Conservation (phyloP, 1,140 invertebrate species). For the Colletes gigas region DNA sequence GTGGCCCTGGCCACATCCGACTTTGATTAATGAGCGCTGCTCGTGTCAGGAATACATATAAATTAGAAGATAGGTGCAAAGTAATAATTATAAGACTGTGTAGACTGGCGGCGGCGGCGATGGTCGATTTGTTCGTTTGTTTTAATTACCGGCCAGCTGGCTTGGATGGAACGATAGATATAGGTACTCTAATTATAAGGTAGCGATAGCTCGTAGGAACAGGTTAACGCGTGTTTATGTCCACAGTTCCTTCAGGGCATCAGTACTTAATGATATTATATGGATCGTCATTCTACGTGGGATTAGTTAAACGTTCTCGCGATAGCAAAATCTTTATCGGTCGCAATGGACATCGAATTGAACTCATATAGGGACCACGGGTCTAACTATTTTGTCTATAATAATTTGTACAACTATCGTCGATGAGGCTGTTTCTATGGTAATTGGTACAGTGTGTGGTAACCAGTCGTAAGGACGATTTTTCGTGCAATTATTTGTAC, state of each 20-base stretch:
- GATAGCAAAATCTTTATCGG: neutral
- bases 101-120: neutral
- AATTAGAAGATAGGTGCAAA: slow-evolving; percentile 21
- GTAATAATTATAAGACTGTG: slow-evolving; percentile 25
- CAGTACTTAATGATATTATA: neutral
- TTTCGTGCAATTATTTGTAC: no score
- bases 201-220: slow-evolving; percentile 14
- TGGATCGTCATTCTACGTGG: neutral
- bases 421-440: no score
- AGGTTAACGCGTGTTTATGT: slow-evolving; percentile 26
- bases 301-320: neutral
- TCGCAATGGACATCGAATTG: neutral
- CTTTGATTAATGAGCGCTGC: slow-evolving; percentile 11
- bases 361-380: neutral
- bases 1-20: neutral
- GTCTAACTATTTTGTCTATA: no score
- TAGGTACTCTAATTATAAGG: slow-evolving; percentile 29
- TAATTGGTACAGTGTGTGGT: no score
- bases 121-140: neutral
- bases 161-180: slow-evolving; percentile 5
- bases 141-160: slow-evolving; percentile 18
- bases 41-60: neutral
- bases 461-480: no score
- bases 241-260: neutral
- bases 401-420: no score